Conservation (phyloP, 2,888 invertebrate genomes). For the Scaptomyza flava region DNA sequence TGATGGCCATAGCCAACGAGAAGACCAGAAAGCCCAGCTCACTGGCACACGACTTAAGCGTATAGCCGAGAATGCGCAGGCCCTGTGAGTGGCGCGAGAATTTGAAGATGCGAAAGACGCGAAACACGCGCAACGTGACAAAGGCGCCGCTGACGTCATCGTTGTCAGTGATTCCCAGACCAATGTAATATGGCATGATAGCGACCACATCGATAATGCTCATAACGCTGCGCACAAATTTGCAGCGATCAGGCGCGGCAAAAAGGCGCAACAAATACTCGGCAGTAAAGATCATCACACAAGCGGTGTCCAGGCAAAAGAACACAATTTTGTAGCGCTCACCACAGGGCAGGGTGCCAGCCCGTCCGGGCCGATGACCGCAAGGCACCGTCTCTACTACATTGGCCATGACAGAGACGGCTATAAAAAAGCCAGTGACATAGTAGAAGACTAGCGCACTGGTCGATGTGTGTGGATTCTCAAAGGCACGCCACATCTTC, state of each 20-base stretch:
- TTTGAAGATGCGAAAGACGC: slow-evolving; percentile 99
- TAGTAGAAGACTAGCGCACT: slow-evolving; percentile 99
- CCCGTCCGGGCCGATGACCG: slow-evolving; percentile 89
- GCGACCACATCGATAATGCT: slow-evolving; percentile 99
- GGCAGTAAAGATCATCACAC: slow-evolving; percentile 99
- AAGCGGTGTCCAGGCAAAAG: slow-evolving; percentile 99
- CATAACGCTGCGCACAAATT: slow-evolving; percentile 99
- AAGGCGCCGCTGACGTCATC: slow-evolving; percentile 99
- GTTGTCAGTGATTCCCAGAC: slow-evolving; percentile 98
- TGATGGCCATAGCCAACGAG: slow-evolving; percentile 99
- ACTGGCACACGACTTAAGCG: slow-evolving; percentile 99
- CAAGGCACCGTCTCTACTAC: slow-evolving; percentile 93
- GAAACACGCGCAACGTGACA: slow-evolving; percentile 98
- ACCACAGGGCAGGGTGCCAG: slow-evolving; percentile 96
- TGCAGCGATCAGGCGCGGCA: slow-evolving; percentile 99
- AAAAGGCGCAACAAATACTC: slow-evolving; percentile 97
- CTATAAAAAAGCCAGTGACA: slow-evolving; percentile 99
- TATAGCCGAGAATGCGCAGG: slow-evolving; percentile 98
- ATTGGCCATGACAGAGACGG: slow-evolving; percentile 99
- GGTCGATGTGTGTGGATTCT: slow-evolving; percentile 99
- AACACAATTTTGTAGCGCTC: slow-evolving; percentile 99
- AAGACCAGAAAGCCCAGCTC: slow-evolving; percentile 99
- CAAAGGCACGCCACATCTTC: slow-evolving; percentile 99
- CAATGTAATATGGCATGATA: slow-evolving; percentile 99
- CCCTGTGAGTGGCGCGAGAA: slow-evolving; percentile 99